These are phyloP conservation scores for Sphinx pinastri DNA, from an alignment of 2,888 invertebrate species.

Conservation along the genomic window DNA sequence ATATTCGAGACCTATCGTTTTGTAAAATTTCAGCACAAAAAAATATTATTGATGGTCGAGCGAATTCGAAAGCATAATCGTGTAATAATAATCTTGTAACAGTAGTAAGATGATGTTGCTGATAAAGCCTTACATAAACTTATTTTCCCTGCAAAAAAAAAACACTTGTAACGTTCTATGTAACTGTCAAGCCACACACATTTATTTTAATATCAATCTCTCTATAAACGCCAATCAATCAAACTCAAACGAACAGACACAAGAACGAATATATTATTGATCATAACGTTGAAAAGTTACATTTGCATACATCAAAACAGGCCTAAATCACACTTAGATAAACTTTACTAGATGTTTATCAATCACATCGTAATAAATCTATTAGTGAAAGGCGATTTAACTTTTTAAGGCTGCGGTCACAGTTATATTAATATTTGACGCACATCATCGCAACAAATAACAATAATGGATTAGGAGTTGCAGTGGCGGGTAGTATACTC, in stretches of 20 bases:
- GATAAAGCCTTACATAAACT: background rate
- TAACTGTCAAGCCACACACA: slow-evolving; percentile 12
- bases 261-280: slow-evolving; percentile 6
- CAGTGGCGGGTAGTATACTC: background rate
- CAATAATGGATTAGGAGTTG: background rate
- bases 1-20: too few relatives aligned
- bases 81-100: background rate
- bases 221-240: slow-evolving; percentile 59
- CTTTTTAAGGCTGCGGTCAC: background rate
- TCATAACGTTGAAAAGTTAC: background rate
- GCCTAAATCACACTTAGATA: background rate
- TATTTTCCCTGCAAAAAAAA: background rate
- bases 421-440: too few relatives aligned
- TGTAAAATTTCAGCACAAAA: too few relatives aligned
- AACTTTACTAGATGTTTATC: background rate
- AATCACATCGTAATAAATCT: background rate
- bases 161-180: background rate
- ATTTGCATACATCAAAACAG: background rate
- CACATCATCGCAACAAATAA: too few relatives aligned
- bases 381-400: background rate
- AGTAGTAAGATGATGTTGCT: background rate
- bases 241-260: slow-evolving; percentile 40
- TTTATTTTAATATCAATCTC: slow-evolving; percentile 36
- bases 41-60: too few relatives aligned
- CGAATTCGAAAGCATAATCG: background rate